Base-by-base conservation (phyloP, 2,888 invertebrate genomes). In the Drosophila nr. medialis region DNA sequence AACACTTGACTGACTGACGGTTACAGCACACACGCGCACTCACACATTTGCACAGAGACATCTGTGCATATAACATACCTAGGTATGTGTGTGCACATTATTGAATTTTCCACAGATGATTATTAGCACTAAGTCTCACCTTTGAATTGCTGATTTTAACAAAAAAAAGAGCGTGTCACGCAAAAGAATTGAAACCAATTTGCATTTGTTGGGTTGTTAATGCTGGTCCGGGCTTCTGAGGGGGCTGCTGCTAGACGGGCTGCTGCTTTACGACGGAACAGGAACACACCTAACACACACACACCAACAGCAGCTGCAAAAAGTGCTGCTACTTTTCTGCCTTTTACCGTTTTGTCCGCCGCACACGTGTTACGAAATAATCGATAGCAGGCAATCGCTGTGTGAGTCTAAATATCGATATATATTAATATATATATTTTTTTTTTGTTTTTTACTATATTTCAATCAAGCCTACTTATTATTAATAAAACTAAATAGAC, bases 231-330 rank as follows among this genome's bases (percentile, higher is more conserved):
- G 80, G 55, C 66, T 74, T 69, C 49, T 69, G 21, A 49, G 56
- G 77, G 78, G 63, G 79, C 77, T 77, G 77, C 72, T 77, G 72
- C 72, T 77, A 80, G 49, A 76, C 70, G 63, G 50, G 67, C 66
- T 80, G 77, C 73, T 75, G 83, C 58, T 67, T 82, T 64, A 79
- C 70, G 75, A 79, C 65, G 79, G 82, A 81, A 81, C 79, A 78
- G 75, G 78, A 78, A 78, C 75, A 82, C 74, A 73, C 74, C 79
- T 60, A 69, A 78, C 86, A 80, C 81, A 72, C 83, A 81, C 81
- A 80, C 89, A 77, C 83, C 72, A 66, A 77, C 82, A 84, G 89
- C 87, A 83, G 83, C 83, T 83, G 87, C 82, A 71, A 83, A 85
- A 87, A 83, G 68, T 74, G 80, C 80, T 79, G 69, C 80, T 79